Base-by-base conservation (phyloP, 2,888 invertebrate species). In the Oconnorella tubifera region DNA sequence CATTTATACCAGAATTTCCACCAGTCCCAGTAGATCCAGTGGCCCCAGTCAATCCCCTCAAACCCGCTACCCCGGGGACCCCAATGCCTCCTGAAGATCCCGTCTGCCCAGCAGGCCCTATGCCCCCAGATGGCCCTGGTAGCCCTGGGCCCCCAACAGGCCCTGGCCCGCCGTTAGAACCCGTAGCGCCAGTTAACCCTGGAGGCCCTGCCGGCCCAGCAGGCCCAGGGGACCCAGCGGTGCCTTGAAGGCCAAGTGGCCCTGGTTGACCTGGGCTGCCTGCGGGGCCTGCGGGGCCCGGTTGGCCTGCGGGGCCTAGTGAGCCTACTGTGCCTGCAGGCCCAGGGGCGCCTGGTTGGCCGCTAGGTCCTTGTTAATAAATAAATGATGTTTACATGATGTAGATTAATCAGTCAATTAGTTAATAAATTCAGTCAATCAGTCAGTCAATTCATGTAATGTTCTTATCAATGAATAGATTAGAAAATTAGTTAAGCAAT, bases 151-250 rank as follows among this genome's bases (percentile, higher is more conserved):
- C 29, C 53, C 70, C 70, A 10, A 51, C 49, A 23, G 68, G 55
- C 27, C 71, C 70, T 31, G 23, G 29, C 25, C 14, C 31, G 27
- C 57, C 59, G 4, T 23, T 33, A 4, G 59, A 4, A 14, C 76
- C 74, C 55, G 71, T 63, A 14, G 68, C 65, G 32, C 75, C 75
- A 14, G 73, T 58, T 19, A 70, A 72, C 50, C 78, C 78, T 55
- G 63, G 10, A 6, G 40, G 40, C 40, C 40, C 40, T 19, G 40
- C 6, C 10, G 40, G 10, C 40, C 40, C 40, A 6, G 6, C 19
- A 6, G 6, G 40, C 19, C 40, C 40, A 6, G 40, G 40, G 40
- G 40, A 14, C 10, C 40, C 40, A 14, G 19, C 10, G 10, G 40
- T 6, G 19, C 40, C 40, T 40, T 14, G n/a, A 55, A 25, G 27